Conservation (phyloP, 2,113 vertebrate genomes). For the crab-eating macaque (Macaca fascicularis) region T2T-MFA8v1.1 NC_088385.1:52039001-52039500, state of each 20-base stretch:
- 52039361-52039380: too few species aligned
- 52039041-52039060: neutral
- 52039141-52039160: neutral
- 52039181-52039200: neutral
- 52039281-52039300: neutral
- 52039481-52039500: too few species aligned
- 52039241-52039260: neutral
- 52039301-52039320: neutral
- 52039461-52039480: too few species aligned
- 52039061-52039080: neutral
- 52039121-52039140: neutral
- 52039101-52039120: neutral
- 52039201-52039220: neutral
- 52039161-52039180: neutral
- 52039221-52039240: neutral
- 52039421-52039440: too few species aligned
- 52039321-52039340: too few species aligned
- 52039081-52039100: neutral
- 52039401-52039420: too few species aligned
- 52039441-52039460: too few species aligned
- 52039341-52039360: too few species aligned
- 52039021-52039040: neutral
- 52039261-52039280: neutral
- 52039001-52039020: neutral
- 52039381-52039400: too few species aligned